phyloP scores from a whole-genome alignment of 2,797 vertebrate genomes.

The Melanotaenia maccullochi region DNA sequence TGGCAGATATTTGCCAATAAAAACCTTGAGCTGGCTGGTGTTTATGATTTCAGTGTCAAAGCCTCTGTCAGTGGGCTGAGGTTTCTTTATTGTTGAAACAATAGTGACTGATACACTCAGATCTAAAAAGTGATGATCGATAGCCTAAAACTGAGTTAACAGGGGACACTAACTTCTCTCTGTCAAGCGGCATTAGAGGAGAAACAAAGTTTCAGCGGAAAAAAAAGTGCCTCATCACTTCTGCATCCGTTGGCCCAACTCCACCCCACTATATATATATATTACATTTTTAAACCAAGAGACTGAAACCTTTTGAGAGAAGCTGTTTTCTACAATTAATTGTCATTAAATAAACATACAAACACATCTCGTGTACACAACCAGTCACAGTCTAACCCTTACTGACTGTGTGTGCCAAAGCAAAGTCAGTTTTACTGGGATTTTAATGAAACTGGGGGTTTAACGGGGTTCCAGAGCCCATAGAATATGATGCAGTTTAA shows the following conservation, averaged over 20 bases:
- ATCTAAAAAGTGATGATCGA: constrained; percentile 35
- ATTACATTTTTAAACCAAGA: constrained; percentile 33
- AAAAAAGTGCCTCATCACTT: constrained; percentile 50
- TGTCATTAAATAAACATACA: not conserved
- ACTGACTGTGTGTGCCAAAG: constrained; percentile 34
- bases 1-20: constrained; percentile 54
- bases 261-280: not conserved
- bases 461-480: not conserved
- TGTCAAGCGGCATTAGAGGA: constrained; percentile 27
- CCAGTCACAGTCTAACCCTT: constrained; percentile 11
- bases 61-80: constrained; percentile 39
- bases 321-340: constrained; percentile 31
- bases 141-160: constrained; percentile 19
- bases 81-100: constrained; percentile 54
- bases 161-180: constrained; percentile 29
- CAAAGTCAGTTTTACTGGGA: not conserved
- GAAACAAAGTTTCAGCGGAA: constrained; percentile 13
- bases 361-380: constrained; percentile 11
- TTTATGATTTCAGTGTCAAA: constrained; percentile 47
- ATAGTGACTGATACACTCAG: constrained; percentile 36
- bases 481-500: not conserved
- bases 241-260: constrained; percentile 47
- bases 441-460: not conserved
- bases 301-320: constrained; percentile 12
- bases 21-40: constrained; percentile 54